These are phyloP conservation scores for Proctacanthus coquilletti DNA, from an alignment of 1,140 invertebrate genomes.

Conservation along the genomic window DNA sequence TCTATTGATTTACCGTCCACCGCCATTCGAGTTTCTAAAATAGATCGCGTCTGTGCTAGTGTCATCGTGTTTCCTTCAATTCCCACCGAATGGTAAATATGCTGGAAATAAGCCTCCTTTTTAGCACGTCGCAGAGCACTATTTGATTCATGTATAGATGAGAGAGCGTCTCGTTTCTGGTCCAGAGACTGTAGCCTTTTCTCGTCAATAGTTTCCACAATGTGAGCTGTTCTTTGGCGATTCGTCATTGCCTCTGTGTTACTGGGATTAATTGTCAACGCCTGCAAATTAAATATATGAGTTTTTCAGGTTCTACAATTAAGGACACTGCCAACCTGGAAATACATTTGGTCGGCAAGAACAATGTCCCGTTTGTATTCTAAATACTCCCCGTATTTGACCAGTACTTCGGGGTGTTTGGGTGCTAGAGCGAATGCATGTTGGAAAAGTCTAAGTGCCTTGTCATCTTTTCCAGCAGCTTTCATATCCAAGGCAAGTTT, in stretches of 20 bases:
- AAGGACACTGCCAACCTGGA: conserved; percentile 28
- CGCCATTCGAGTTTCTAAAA: conserved; percentile 85
- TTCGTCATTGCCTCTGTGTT: conserved; percentile 69
- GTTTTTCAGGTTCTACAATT: not conserved
- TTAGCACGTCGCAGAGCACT: conserved; percentile 71
- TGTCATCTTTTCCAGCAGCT: conserved; percentile 61
- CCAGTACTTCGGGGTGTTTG: conserved; percentile 79
- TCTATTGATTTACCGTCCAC: conserved; percentile 87
- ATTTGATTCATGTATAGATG: conserved; percentile 63
- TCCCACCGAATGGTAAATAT: conserved; percentile 94
- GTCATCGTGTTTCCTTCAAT: conserved; percentile 97
- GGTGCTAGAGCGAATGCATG: conserved; percentile 84
- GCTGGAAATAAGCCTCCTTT: conserved; percentile 86
- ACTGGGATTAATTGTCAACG: conserved; percentile 65
- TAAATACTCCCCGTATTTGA: conserved; percentile 85
- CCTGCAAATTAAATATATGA: conserved; percentile 34
- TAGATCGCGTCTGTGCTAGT: conserved; percentile 77
- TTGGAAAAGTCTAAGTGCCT: conserved; percentile 75
- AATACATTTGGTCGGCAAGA: conserved; percentile 79
- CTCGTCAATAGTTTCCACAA: conserved; percentile 83
- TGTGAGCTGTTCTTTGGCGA: conserved; percentile 62
- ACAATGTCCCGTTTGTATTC: conserved; percentile 78
- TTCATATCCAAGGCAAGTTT: conserved; percentile 74
- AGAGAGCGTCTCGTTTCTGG: conserved; percentile 65
- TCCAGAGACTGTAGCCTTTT: conserved; percentile 67